phyloP scores from a whole-genome alignment of 2,113 vertebrate species.

The Hipposideros armiger region DNA sequence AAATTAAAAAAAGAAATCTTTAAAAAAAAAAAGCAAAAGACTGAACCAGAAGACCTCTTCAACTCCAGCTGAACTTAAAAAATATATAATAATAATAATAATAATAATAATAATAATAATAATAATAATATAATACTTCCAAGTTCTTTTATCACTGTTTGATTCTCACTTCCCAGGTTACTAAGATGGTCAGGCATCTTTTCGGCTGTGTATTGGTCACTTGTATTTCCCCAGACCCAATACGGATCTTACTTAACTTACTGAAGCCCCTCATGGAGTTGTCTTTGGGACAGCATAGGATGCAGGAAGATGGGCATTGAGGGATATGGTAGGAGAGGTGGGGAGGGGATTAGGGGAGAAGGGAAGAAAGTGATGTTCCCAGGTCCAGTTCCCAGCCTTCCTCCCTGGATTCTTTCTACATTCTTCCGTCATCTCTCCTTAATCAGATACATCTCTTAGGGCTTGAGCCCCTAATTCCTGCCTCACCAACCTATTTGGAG shows the following conservation, averaged over 20 bases:
- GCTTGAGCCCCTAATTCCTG: not conserved
- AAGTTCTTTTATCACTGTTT: not conserved
- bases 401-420: not conserved
- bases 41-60: too few relatives aligned
- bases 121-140: not conserved
- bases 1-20: too few relatives aligned
- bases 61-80: too few relatives aligned
- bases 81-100: too few relatives aligned
- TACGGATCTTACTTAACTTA: not conserved
- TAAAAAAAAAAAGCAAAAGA: too few relatives aligned
- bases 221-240: not conserved
- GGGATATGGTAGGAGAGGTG: not conserved
- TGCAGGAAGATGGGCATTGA: not conserved
- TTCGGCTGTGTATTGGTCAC: not conserved
- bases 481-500: not conserved
- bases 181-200: not conserved
- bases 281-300: not conserved
- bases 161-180: not conserved
- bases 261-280: not conserved
- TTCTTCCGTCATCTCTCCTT: not conserved
- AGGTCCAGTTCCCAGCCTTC: not conserved
- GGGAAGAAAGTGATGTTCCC: not conserved
- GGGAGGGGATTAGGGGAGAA: rapidly evolving
- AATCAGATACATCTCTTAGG: not conserved
- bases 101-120: not conserved